Base-by-base conservation (phyloP, 2,113 vertebrate genomes). In the Oryctolagus cuniculus region DNA sequence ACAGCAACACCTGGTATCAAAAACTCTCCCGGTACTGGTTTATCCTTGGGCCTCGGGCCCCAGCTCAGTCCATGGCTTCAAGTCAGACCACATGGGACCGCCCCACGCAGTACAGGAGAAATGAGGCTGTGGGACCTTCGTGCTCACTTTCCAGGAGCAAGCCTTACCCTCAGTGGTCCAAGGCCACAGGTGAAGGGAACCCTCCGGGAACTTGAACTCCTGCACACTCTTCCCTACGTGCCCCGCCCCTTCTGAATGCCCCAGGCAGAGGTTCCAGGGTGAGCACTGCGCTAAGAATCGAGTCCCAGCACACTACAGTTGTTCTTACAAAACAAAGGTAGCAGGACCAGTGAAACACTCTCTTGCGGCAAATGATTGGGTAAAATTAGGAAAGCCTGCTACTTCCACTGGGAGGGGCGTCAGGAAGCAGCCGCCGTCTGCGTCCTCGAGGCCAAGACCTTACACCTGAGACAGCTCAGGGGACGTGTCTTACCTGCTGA, bases 31-130 rank as follows among this genome's bases (percentile, higher is more conserved):
- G 58, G n/a, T 89, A 95, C 0, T 0, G 0, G 0, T 7, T n/a
- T 0, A 0, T 27, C 0, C 2, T 0, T 51, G 72, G 66, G 66
- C 66, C 63, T 79, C n/a, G 0, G 1, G 69, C 97, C 75, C 25
- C 49, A 31, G 36, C 34, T 49, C 19, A 8, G 21, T 90, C 73
- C 80, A 24, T 58, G 22, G 21, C 21, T 75, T 79, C 77, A 38
- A 91, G 21, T 94, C 90, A 0, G 29, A 83, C 1, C 79, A 91
- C 5, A 0, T 0, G 0, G n/a, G n/a, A n/a, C n/a, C n/a, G n/a
- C n/a, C n/a, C n/a, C n/a, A n/a, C n/a, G n/a, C n/a, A n/a, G n/a
- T n/a, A n/a, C n/a, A n/a, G n/a, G n/a, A 89, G 64, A 6, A 16
- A 58, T 3, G 17, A 64, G 11, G 9, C 34, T 16, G 11, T 31